Evolutionary conservation across 2,113 vertebrate genomes (phyloP).

Genomic region (Boulengerochromis microlepis): DNA sequence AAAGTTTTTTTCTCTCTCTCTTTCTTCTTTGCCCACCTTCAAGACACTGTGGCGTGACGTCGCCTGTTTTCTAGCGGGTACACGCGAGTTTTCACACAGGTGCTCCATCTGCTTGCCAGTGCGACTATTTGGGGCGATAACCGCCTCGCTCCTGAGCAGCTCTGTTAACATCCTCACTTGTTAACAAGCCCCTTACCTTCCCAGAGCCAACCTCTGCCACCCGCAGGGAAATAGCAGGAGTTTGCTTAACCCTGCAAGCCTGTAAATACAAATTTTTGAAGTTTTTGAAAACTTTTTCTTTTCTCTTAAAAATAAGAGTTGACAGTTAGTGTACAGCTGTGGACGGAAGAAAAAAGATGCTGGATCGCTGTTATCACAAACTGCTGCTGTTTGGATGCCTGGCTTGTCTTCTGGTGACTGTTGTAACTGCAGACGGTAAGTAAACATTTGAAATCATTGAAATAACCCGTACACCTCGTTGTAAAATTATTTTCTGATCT

Average conservation of each 20-base stretch:
- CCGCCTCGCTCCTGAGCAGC: slow-evolving; percentile 53
- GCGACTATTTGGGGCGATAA: slow-evolving; percentile 68
- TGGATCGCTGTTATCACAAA: slow-evolving; percentile 43
- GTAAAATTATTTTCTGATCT: not conserved
- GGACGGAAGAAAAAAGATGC: slow-evolving; percentile 27
- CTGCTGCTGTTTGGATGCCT: slow-evolving; percentile 64
- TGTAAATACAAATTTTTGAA: not conserved
- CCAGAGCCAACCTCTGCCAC: slow-evolving; percentile 27
- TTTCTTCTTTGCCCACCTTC: slow-evolving; percentile 21
- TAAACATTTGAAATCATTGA: not conserved
- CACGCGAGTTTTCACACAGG: slow-evolving; percentile 79
- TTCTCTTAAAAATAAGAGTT: not conserved
- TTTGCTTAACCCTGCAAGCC: not conserved
- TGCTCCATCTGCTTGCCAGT: slow-evolving; percentile 64
- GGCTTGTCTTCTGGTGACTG: slow-evolving; percentile 60
- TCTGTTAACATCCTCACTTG: slow-evolving; percentile 22
- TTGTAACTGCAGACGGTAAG: slow-evolving; percentile 76
- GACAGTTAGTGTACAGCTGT: not conserved
- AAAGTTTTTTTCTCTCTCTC: not conserved
- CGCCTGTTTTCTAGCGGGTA: slow-evolving; percentile 64
- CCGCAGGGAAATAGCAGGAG: slow-evolving; percentile 32
- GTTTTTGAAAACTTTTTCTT: slow-evolving; percentile 15
- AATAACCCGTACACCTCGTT: not conserved
- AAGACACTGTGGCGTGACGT: slow-evolving; percentile 63
- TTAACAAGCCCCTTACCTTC: slow-evolving; percentile 4